Conservation (phyloP, 2,888 invertebrate genomes). For the Chrysolina oricalcia region DNA sequence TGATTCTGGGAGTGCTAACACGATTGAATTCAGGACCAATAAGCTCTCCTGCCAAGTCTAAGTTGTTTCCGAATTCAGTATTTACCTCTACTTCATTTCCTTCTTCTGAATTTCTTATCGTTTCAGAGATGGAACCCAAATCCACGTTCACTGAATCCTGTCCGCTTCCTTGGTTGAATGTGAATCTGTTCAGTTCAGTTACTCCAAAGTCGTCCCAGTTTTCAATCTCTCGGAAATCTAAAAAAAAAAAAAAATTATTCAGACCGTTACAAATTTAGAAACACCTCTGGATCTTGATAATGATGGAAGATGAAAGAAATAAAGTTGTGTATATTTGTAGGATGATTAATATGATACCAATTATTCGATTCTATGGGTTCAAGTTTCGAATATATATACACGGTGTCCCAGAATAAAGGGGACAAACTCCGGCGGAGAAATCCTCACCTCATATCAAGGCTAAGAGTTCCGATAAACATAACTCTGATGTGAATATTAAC, state of each 20-base stretch:
- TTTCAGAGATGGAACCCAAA: neutral
- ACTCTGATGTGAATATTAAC: too few species aligned
- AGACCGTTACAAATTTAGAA: neutral
- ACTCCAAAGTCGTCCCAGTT: neutral
- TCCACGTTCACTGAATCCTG: conserved; percentile 14
- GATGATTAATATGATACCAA: too few species aligned
- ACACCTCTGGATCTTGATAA: too few species aligned
- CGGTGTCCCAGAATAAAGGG: too few species aligned
- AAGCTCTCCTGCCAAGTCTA: conserved; percentile 28
- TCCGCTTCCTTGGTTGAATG: neutral
- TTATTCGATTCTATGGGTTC: too few species aligned
- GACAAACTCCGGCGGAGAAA: too few species aligned
- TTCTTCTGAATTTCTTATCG: neutral
- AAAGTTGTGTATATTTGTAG: too few species aligned
- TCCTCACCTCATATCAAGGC: too few species aligned
- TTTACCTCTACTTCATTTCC: neutral
- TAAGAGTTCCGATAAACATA: too few species aligned
- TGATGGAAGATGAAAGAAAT: too few species aligned
- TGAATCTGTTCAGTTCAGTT: conserved; percentile 7
- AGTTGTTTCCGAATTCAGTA: neutral
- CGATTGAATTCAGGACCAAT: conserved; percentile 39
- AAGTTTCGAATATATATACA: too few species aligned
- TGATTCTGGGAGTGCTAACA: conserved; percentile 2
- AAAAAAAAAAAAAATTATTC: neutral
- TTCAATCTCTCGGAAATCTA: neutral